These are phyloP conservation scores for Thaleichthys pacificus DNA, from an alignment of 2,797 vertebrate genomes.

Conservation along the genomic window DNA sequence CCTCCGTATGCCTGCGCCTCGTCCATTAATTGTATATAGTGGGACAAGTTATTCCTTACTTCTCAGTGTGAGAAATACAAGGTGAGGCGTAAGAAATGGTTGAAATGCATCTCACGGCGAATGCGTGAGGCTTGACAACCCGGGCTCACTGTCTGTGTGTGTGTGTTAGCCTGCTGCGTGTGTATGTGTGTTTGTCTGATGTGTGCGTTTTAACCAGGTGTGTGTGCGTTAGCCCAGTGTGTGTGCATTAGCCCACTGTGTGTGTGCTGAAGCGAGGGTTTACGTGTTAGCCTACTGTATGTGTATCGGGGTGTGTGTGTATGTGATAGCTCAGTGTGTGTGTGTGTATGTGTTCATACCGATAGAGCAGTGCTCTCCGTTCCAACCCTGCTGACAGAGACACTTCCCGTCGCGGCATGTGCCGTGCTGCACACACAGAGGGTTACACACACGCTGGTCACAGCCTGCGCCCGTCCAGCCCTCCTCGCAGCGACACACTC, in stretches of 20 bases:
- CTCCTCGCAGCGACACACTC: constrained; percentile 88
- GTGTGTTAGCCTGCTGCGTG: not conserved
- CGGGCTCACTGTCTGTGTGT: not conserved
- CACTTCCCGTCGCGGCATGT: constrained; percentile 91
- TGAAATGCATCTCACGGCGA: too few relatives aligned
- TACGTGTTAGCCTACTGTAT: not conserved
- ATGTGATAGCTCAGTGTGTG: not conserved
- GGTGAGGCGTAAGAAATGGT: too few relatives aligned
- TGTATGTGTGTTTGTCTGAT: not conserved
- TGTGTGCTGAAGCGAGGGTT: not conserved
- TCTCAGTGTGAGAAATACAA: too few relatives aligned
- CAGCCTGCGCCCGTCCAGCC: constrained; percentile 87
- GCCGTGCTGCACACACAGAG: constrained; percentile 87
- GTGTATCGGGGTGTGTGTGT: constrained; percentile 8
- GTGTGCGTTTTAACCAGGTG: not conserved
- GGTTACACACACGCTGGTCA: constrained; percentile 88
- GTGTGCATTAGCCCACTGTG: not conserved
- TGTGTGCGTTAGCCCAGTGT: not conserved
- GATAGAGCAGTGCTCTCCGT: constrained; percentile 94
- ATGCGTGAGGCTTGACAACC: too few relatives aligned
- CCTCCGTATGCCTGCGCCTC: too few relatives aligned
- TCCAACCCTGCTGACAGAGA: constrained; percentile 92
- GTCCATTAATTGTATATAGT: too few relatives aligned
- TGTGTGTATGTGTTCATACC: constrained; percentile 72
- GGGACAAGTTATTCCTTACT: too few relatives aligned